A percentile compares a stretch with the other conserved stretches of the same genome.
phyloP scores from a whole-genome alignment of 2,797 vertebrate species.

The Phoebastria nigripes region DNA sequence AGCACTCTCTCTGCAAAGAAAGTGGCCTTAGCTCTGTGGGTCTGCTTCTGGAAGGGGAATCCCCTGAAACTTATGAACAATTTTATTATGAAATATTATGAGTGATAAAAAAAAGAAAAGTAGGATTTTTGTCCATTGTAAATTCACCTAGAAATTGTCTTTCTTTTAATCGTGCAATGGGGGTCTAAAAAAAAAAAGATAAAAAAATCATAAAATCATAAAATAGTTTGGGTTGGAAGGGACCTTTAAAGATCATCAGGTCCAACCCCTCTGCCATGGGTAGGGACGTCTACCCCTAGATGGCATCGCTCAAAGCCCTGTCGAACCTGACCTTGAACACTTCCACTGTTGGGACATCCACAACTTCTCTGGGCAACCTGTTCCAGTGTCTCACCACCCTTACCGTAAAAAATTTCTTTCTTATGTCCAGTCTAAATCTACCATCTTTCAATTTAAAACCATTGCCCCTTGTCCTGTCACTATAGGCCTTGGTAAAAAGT shows the following conservation, averaged over 20 bases:
- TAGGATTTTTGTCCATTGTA: background rate
- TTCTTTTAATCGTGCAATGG: background rate
- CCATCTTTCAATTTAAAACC: background rate
- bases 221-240: background rate
- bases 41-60: background rate
- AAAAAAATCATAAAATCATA: background rate
- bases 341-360: background rate
- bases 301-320: rapidly evolving
- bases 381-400: background rate
- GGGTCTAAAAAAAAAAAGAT: background rate
- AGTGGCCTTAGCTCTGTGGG: background rate
- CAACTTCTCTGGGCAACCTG: background rate
- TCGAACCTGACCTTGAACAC: background rate
- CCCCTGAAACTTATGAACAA: background rate
- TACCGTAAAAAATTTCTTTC: background rate
- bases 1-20: background rate
- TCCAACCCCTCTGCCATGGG: background rate
- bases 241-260: background rate
- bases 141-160: background rate
- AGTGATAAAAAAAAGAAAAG: background rate
- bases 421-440: background rate
- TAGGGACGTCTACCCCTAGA: background rate
- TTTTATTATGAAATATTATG: background rate
- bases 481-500: background rate
- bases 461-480: background rate